Base-by-base conservation (phyloP, 2,113 vertebrate genomes). In the Micronycteris hirsuta region DNA sequence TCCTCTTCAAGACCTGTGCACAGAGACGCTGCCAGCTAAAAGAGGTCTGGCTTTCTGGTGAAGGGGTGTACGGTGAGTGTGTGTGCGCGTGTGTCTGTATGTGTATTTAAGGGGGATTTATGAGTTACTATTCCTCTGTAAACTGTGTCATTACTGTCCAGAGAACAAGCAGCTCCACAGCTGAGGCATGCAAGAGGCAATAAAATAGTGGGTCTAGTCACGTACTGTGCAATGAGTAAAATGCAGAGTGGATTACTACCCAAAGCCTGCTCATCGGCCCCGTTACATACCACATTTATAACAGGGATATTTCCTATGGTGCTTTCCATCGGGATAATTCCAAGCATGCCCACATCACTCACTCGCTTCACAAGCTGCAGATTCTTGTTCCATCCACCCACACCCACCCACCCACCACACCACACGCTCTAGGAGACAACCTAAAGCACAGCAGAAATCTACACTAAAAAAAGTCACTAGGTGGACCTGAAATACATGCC, bases 1-100 rank as follows among this genome's bases (percentile, higher is more conserved):
- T 97, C 97, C 97, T 96, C 96, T 97, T 97, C 91, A 96, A 84
- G 80, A 97, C 85, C 93, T 96, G 83, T 19, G 1, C 58, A 38
- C 90, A 76, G 92, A 73, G 84, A 92, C 0, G 4, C 87, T 92
- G 90, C 80, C 94, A 95, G 89, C 81, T 78, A 73, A 81, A 71
- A 3, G 22, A 93, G 83, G 49, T 54, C 68, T 43, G 71, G 49
- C 89, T 77, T 95, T 86, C 85, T 71, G 74, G 83, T 20, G 71
- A 76, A 90, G 86, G 28, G 4, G 56, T 65, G 12, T 36, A 11
- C 15, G 36, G 61, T 61, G 31, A 49, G 41, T 36, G 77, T 7
- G 9, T 31, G 54, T 45, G 49, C 76, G 58, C 76, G 58, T 80
- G 41, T 28, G 9, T 6, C 0, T 49, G 31, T 38, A 36, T 74